Percentiles rank a stretch among this genome's conserved stretches.
phyloP scores from a whole-genome alignment of 1,140 invertebrate genomes.

The Penaeus indicus region DNA sequence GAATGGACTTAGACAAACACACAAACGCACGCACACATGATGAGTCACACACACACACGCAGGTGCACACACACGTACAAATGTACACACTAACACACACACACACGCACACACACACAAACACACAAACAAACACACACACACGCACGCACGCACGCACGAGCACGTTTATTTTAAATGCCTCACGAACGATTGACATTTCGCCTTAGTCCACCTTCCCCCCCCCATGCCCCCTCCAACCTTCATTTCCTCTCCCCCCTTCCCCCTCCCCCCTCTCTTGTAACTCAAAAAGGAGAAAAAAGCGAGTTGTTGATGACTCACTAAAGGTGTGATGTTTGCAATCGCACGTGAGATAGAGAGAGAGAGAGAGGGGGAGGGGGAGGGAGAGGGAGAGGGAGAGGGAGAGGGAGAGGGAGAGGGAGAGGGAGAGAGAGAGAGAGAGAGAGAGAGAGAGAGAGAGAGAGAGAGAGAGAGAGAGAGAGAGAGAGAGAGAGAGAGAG shows the following conservation, averaged over 20 bases:
- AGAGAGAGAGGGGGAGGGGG: too few relatives aligned
- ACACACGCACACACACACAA: too few relatives aligned
- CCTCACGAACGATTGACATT: too few relatives aligned
- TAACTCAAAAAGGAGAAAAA: not conserved
- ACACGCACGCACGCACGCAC: too few relatives aligned
- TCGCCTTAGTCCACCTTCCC: not conserved
- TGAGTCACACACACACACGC: too few relatives aligned
- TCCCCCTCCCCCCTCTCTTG: not conserved
- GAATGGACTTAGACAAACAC: too few relatives aligned
- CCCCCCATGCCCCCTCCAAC: not conserved
- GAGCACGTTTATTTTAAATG: too few relatives aligned
- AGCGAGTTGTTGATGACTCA: not conserved
- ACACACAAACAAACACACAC: too few relatives aligned
- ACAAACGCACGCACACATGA: too few relatives aligned
- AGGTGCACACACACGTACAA: too few relatives aligned
- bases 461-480: conserved; percentile 15
- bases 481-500: not conserved
- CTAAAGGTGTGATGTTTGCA: not conserved
- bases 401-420: not conserved
- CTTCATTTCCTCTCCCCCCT: not conserved
- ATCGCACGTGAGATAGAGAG: not conserved
- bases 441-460: conserved; percentile 23
- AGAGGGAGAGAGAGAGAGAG: not conserved
- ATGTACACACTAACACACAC: too few relatives aligned
- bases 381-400: not conserved